Base-by-base conservation (phyloP, 2,113 vertebrate species). In the Calidris pugnax region DNA sequence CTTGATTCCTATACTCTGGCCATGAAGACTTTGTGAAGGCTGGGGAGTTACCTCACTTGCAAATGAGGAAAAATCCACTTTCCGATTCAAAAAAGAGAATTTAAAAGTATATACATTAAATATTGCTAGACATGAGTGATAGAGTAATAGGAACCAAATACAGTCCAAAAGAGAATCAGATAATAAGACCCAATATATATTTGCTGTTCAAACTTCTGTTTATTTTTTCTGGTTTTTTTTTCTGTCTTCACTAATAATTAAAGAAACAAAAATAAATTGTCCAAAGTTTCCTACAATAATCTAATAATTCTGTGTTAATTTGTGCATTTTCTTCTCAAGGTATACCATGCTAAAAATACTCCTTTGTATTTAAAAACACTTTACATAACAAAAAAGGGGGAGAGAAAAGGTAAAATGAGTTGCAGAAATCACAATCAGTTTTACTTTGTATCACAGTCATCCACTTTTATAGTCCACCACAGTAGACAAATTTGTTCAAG, bases 31-130 rank as follows among this genome's bases (percentile, higher is more conserved):
- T 82, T 82, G 13, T 32, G n/a, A 84, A 72, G 6, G 7, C 35
- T 73, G 16, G 5, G 7, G 12, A 17, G 4, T 57, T 76, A 30
- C 6, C 2, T 45, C 9, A 37, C 27, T 62, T 77, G 11, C 4
- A 77, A 66, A 56, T 22, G 12, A 64, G 4, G 32, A 51, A 90
- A 67, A 79, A 35, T 2, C 1, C 35, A 15, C 13, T 67, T 85
- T 47, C 7, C 3, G 64, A 39, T 5, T 35, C 2, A 68, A 60
- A 82, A 45, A 26, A 5, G 8, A 43, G 0, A 67, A 39, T 41
- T 74, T 10, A 47, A 14, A 64, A 2, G 2, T 55, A 28, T 47
- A 14, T 22, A 15, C 0, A 0, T 59, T 79, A 43, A 18, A 71
- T 6, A 78, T 15, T 78, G 33, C 63, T 64, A 80, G 13, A 39